Percentiles rank a stretch among this genome's conserved stretches.
Evolutionary conservation across 2,113 vertebrate genomes (phyloP).

Genomic region (Bos taurus): DNA sequence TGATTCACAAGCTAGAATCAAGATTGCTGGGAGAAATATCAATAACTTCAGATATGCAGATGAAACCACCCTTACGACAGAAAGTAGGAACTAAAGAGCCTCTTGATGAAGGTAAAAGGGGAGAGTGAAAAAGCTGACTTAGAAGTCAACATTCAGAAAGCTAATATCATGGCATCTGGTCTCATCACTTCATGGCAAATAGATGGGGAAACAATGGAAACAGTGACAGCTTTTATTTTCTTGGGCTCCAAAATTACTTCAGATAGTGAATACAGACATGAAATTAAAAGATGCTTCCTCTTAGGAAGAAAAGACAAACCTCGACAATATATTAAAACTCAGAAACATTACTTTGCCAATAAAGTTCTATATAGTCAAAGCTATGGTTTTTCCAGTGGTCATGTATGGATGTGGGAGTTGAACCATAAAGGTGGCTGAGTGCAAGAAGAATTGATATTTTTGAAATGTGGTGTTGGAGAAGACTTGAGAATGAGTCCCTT

Average conservation of each 20-base stretch:
- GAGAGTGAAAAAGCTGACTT: background rate
- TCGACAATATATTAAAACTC: background rate
- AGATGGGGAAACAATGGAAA: background rate
- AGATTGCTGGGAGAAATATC: background rate
- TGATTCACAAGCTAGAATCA: background rate
- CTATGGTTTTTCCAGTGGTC: background rate
- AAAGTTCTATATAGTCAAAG: background rate
- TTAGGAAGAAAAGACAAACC: background rate
- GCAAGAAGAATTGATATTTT: background rate
- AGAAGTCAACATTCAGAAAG: background rate
- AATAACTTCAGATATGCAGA: background rate
- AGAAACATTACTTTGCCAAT: background rate
- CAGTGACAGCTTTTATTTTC: background rate
- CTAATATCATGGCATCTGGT: background rate
- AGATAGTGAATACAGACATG: background rate
- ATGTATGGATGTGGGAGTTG: background rate
- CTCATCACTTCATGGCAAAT: background rate
- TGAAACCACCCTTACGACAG: background rate
- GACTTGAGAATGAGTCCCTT: background rate
- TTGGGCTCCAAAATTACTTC: background rate
- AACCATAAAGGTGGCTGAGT: background rate
- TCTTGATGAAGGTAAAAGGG: background rate
- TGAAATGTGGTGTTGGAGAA: background rate
- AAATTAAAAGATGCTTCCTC: background rate
- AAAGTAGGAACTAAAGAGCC: background rate